phyloP scores from a whole-genome alignment of 2,797 vertebrate species.

The Enteromius trimaculatus region DNA sequence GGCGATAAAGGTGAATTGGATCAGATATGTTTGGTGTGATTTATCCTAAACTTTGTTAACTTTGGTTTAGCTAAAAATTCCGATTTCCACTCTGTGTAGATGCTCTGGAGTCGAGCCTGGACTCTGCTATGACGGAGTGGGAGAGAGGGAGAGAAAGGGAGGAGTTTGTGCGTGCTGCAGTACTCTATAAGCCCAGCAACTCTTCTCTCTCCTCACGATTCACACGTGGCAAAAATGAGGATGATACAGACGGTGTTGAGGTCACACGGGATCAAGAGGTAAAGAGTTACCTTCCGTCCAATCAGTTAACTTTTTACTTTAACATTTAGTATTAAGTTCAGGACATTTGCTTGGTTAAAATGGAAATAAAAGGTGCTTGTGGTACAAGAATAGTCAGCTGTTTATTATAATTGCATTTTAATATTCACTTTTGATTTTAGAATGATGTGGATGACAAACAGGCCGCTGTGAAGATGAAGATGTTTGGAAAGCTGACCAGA shows the following conservation, averaged over 20 bases:
- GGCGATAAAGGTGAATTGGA: constrained; percentile 82
- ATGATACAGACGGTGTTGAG: constrained; percentile 82
- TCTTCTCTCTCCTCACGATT: constrained; percentile 86
- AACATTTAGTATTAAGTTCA: neutral
- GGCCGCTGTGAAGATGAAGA: constrained; percentile 91
- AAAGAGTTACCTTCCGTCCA: neutral
- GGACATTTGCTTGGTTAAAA: neutral
- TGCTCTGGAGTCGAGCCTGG: constrained; percentile 80
- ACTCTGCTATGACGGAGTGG: constrained; percentile 87
- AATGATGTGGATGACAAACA: constrained; percentile 84
- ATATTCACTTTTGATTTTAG: constrained; percentile 66
- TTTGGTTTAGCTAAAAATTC: neutral
- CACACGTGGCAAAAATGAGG: constrained; percentile 80
- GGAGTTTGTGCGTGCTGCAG: constrained; percentile 87
- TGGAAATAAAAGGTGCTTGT: neutral
- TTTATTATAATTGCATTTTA: constrained; percentile 8
- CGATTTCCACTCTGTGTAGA: constrained; percentile 63
- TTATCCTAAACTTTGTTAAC: neutral
- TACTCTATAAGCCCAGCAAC: constrained; percentile 82
- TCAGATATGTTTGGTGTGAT: neutral
- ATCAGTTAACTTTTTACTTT: neutral
- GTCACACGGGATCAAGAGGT: constrained; percentile 88
- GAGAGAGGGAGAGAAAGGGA: constrained; percentile 88
- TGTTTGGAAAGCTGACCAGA: constrained; percentile 94
- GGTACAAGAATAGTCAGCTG: too few species aligned